Conservation (phyloP, 2,888 invertebrate genomes). For the Acronicta leporina region DNA sequence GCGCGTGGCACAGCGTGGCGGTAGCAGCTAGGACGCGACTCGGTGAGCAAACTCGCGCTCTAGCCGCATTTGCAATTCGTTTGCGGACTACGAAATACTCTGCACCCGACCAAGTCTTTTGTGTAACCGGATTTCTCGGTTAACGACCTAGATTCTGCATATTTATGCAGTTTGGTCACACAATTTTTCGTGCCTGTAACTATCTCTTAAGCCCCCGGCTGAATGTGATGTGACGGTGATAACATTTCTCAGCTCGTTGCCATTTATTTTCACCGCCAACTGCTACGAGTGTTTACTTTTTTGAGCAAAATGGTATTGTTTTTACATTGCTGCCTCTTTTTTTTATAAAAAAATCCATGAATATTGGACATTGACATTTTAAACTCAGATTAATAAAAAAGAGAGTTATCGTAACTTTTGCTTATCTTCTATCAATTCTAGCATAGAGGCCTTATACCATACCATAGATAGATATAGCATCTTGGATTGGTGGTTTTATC, state of each 20-base stretch:
- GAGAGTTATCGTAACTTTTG: too few relatives aligned
- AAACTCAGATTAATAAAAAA: too few relatives aligned
- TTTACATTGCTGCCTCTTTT: background rate
- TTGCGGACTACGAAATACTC: slow-evolving; percentile 80
- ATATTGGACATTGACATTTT: too few relatives aligned
- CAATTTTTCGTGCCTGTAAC: slow-evolving; percentile 68
- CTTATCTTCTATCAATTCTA: too few relatives aligned
- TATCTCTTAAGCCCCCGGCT: slow-evolving; percentile 55
- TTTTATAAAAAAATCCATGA: background rate
- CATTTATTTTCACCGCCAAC: slow-evolving; percentile 11
- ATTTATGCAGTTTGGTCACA: slow-evolving; percentile 79
- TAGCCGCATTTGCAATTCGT: slow-evolving; percentile 79
- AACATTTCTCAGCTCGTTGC: slow-evolving; percentile 29
- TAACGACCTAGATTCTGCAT: slow-evolving; percentile 81
- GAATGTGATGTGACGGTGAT: slow-evolving; percentile 38
- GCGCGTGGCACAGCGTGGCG: slow-evolving; percentile 1
- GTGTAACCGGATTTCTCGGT: slow-evolving; percentile 81
- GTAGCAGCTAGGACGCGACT: slow-evolving; percentile 45
- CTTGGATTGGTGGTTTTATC: too few relatives aligned
- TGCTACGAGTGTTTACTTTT: background rate
- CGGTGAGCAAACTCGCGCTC: slow-evolving; percentile 75
- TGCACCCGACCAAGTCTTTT: slow-evolving; percentile 78
- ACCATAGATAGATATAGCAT: too few relatives aligned
- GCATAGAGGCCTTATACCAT: too few relatives aligned
- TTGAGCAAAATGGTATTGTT: background rate